phyloP scores from a whole-genome alignment of 2,113 vertebrate species.

The Chrysochloris asiatica region DNA sequence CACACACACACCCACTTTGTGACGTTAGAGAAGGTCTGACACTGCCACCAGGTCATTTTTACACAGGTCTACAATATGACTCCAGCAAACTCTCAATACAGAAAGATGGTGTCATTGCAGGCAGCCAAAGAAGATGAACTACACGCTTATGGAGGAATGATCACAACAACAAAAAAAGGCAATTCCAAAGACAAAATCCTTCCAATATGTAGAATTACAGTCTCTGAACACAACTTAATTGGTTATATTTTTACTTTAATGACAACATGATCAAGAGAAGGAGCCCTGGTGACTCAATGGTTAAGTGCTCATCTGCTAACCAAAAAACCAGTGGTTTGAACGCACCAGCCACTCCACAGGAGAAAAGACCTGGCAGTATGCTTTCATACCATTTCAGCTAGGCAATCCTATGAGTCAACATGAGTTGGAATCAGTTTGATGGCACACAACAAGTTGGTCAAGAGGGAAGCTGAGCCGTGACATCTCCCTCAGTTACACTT shows the following conservation, averaged over 20 bases:
- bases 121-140: constrained; percentile 37
- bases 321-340: neutral
- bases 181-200: neutral
- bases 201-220: neutral
- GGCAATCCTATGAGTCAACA: neutral
- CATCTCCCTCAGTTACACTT: neutral
- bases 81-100: neutral
- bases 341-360: neutral
- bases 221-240: neutral
- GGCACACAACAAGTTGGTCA: neutral
- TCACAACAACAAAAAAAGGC: neutral
- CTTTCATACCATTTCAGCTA: neutral
- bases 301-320: neutral
- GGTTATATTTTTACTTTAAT: constrained; percentile 59
- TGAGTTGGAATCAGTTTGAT: neutral
- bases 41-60: neutral
- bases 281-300: neutral
- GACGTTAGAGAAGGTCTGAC: neutral
- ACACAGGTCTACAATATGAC: neutral
- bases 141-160: neutral
- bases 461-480: neutral
- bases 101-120: neutral
- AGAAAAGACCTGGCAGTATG: neutral
- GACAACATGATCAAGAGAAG: constrained; percentile 17
- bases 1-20: no score